Evolutionary conservation across 2,113 vertebrate genomes (phyloP), one percentile per base, ranked within the genome.

Genomic region (Acinonyx jubatus): DNA sequence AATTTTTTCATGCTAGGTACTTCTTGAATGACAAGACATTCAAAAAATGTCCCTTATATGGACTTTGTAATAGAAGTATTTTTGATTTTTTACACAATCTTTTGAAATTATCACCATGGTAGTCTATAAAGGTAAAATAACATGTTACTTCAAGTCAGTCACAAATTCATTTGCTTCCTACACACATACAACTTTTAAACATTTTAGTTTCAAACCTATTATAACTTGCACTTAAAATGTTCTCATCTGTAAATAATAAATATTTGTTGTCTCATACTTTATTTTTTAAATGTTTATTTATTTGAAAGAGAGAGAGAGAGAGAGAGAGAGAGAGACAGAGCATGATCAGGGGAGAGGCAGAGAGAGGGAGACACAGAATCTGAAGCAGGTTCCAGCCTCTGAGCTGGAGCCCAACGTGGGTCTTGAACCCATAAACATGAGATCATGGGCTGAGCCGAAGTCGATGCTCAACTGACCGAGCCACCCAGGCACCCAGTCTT

Each of bases 41-140:
- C 16, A 86, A 85, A 92, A 90, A 50, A 45, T 81, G 80, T 81
- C 14, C 9, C 13, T 31, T 66, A 15, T 61, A 36, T 80, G 66
- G 65, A 89, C 13, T 86, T 41, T 92, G 16, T 96, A 80, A 66
- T 74, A 36, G 45, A 96, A 41, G 9, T 85, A 89, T n/a, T 94
- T 80, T 65, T 79, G 48, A n/a, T 85, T 90, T 57, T 29, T 88
- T 83, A 74, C 0, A 45, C 0, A 36, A 69, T 68, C 31, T 50
- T 94, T 79, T 73, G 27, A 97, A 92, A 89, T 89, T 92, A 78
- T 81, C 16, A 45, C 50, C 13, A 57, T 52, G 63, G 21, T 27
- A 57, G 3, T 50, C 71, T 80, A 66, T 61, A 94, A 83, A 92
- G 16, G 10, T 41, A 48, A 96, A 93, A 84, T 68, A 80, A 3